Conservation (phyloP, 2,113 vertebrate species). For the Seriola rivoliana region DNA sequence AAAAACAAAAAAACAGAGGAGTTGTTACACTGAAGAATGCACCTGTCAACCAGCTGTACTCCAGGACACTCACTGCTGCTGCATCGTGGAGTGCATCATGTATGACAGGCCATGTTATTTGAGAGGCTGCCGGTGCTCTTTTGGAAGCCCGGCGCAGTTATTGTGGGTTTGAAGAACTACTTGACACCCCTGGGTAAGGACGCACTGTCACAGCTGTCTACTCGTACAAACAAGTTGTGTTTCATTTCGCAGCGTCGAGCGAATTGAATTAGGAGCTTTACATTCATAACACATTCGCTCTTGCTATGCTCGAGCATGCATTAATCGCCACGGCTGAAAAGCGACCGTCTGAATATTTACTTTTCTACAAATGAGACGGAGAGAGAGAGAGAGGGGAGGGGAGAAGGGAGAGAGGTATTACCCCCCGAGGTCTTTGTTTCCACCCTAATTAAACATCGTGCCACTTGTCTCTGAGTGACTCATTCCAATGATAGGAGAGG, state of each 20-base stretch:
- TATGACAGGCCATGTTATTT: slow-evolving; percentile 54
- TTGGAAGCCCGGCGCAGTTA: slow-evolving; percentile 52
- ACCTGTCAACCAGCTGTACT: slow-evolving; percentile 33
- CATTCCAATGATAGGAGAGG: slow-evolving; percentile 34
- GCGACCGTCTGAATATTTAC: slow-evolving; percentile 75
- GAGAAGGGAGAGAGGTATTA: slow-evolving; percentile 5
- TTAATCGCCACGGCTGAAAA: slow-evolving; percentile 57
- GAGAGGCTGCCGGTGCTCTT: slow-evolving; percentile 58
- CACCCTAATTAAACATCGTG: slow-evolving; percentile 65
- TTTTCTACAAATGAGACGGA: slow-evolving; percentile 66
- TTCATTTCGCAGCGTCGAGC: slow-evolving; percentile 59
- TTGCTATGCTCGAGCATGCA: slow-evolving; percentile 64
- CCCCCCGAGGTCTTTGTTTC: slow-evolving; percentile 57
- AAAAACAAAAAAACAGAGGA: neutral
- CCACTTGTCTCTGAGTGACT: slow-evolving; percentile 59
- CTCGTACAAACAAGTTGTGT: slow-evolving; percentile 71
- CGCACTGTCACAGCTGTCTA: slow-evolving; percentile 70
- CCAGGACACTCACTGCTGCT: slow-evolving; percentile 25
- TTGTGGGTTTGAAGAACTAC: slow-evolving; percentile 68
- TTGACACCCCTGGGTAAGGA: slow-evolving; percentile 66
- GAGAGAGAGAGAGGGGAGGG: slow-evolving; percentile 16
- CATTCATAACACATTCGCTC: slow-evolving; percentile 66
- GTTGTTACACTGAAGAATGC: slow-evolving; percentile 20
- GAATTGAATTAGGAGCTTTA: slow-evolving; percentile 68
- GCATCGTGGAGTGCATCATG: slow-evolving; percentile 50